A percentile compares a stretch with the other conserved stretches of the same genome.
Conservation (phyloP, 1,140 invertebrate genomes). For the Drosophila ohnishii region DNA sequence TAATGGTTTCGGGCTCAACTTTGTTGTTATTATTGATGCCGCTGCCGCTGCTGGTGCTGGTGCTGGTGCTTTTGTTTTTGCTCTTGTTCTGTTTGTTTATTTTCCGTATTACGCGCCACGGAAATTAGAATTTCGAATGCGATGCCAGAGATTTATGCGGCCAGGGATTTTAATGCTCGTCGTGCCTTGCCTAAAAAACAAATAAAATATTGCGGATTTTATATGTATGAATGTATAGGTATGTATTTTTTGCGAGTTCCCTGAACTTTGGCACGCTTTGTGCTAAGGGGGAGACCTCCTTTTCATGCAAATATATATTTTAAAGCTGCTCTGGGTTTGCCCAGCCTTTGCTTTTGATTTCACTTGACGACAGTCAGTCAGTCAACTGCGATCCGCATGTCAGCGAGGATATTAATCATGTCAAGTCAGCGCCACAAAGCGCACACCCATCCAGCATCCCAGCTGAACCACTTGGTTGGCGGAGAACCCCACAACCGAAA, state of each 20-base stretch:
- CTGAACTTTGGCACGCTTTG: slow-evolving; percentile 25
- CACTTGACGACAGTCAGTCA: slow-evolving; percentile 75
- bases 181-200: slow-evolving; percentile 26
- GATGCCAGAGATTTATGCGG: slow-evolving; percentile 36
- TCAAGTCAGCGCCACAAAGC: slow-evolving; percentile 67
- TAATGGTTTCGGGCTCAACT: slow-evolving; percentile 56
- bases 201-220: slow-evolving; percentile 20
- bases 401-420: slow-evolving; percentile 78
- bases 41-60: not conserved
- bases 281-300: not conserved
- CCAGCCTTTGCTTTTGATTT: slow-evolving; percentile 69
- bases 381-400: slow-evolving; percentile 75
- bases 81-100: slow-evolving; percentile 45
- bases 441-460: slow-evolving; percentile 27
- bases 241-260: slow-evolving; percentile 2
- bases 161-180: slow-evolving; percentile 41
- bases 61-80: slow-evolving; percentile 34
- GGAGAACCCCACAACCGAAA: slow-evolving; percentile 31
- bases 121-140: slow-evolving; percentile 59
- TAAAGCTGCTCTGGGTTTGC: slow-evolving; percentile 19
- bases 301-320: slow-evolving; percentile 17
- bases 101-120: slow-evolving; percentile 53
- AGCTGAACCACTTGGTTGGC: slow-evolving; percentile 28
- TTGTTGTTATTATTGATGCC: slow-evolving; percentile 22
- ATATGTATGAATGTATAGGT: not conserved